phyloP scores from a whole-genome alignment of 2,888 invertebrate species.

The Spisula subtruncata region DNA sequence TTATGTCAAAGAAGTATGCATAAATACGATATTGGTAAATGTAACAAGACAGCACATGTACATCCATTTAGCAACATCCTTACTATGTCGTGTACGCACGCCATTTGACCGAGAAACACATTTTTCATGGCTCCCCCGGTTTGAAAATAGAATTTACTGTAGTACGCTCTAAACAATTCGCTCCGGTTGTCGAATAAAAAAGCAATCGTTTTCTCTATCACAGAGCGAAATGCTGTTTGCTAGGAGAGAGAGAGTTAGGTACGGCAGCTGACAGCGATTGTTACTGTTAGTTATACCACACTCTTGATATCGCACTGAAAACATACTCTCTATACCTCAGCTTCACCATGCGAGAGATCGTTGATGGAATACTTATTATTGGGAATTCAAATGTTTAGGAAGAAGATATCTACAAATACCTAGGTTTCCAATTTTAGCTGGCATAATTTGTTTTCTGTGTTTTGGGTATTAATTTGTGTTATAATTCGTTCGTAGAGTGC shows the following conservation, averaged over 20 bases:
- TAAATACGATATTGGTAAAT: not conserved
- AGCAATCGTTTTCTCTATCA: not conserved
- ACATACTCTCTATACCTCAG: not conserved
- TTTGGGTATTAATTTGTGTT: slow-evolving; percentile 26
- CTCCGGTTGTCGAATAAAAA: not conserved
- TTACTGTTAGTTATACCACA: not conserved
- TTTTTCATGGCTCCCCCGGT: not conserved
- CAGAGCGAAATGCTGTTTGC: not conserved
- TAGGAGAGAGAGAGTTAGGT: not conserved
- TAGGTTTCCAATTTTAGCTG: slow-evolving; percentile 13
- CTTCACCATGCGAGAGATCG: not conserved
- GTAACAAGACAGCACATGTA: not conserved
- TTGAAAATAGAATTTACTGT: not conserved
- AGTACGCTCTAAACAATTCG: not conserved
- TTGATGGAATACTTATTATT: slow-evolving; percentile 13
- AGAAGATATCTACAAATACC: slow-evolving; percentile 7
- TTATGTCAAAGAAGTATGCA: not conserved
- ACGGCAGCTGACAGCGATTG: not conserved
- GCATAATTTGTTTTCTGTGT: not conserved
- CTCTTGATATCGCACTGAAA: not conserved
- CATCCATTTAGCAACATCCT: not conserved
- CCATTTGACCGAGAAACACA: not conserved
- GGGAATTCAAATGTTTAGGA: slow-evolving; percentile 20
- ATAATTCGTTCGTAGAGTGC: not conserved
- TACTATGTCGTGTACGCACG: not conserved